Conservation (phyloP, 2,888 invertebrate genomes). For the Tethea ocularis region DNA sequence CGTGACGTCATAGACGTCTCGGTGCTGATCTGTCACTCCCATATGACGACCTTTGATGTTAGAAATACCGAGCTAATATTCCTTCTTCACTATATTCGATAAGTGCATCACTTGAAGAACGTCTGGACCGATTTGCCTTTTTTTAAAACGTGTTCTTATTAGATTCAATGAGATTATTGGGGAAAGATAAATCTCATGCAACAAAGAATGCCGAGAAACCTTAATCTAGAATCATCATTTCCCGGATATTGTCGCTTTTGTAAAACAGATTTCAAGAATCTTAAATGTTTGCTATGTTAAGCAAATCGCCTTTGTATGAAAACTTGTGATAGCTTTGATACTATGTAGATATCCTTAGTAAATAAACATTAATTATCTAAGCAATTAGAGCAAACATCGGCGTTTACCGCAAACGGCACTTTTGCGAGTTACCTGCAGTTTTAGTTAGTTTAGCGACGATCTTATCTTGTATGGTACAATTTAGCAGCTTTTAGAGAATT, state of each 20-base stretch:
- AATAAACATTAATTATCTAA: conserved; percentile 29
- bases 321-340: background rate
- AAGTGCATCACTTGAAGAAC: too few species aligned
- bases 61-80: background rate
- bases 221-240: too few species aligned
- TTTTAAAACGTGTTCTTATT: too few species aligned
- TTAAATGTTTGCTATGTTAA: too few species aligned
- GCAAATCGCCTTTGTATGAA: too few species aligned
- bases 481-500: conserved; percentile 14
- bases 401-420: conserved; percentile 43
- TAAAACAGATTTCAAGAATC: too few species aligned
- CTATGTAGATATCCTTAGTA: background rate
- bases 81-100: background rate
- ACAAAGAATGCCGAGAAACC: too few species aligned
- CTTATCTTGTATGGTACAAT: conserved; percentile 56
- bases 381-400: conserved; percentile 28
- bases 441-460: conserved; percentile 60
- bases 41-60: conserved; percentile 11
- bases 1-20: conserved; percentile 52
- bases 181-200: too few species aligned
- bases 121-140: too few species aligned
- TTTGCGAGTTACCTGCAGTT: conserved; percentile 59
- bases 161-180: too few species aligned
- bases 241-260: too few species aligned
- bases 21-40: conserved; percentile 19